Percentiles rank a stretch among this genome's conserved stretches.
Evolutionary conservation across 2,888 invertebrate genomes (phyloP).

Genomic region (Aphidoletes aphidimyza): DNA sequence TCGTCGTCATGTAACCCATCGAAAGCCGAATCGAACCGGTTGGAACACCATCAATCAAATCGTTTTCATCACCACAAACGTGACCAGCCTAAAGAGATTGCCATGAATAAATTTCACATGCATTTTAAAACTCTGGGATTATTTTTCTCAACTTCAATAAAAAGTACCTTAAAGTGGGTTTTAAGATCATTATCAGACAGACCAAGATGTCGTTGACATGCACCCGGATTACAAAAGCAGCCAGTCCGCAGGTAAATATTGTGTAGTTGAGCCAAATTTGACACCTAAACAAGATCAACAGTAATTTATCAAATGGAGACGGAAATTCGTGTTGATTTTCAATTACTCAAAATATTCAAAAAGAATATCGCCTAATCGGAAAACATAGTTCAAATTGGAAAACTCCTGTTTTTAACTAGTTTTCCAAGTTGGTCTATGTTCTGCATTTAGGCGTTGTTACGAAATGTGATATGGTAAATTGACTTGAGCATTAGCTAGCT

Average conservation of each 20-base stretch:
- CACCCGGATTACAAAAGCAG: conserved; percentile 96
- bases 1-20: conserved; percentile 89
- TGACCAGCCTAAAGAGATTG: conserved; percentile 75
- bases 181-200: conserved; percentile 77
- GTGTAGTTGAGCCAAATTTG: conserved; percentile 87
- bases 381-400: no score
- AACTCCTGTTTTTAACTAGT: no score
- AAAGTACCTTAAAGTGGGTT: conserved; percentile 75
- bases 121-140: background rate
- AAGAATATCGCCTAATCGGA: background rate
- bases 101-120: background rate
- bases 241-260: conserved; percentile 90
- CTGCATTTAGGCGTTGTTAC: no score
- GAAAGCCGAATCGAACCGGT: conserved; percentile 93
- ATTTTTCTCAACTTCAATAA: background rate
- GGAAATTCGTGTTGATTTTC: background rate
- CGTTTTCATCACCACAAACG: conserved; percentile 89
- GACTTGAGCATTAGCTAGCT: no score
- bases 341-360: background rate
- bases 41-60: conserved; percentile 85
- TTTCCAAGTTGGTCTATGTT: no score
- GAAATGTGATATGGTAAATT: no score
- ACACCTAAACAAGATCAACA: conserved; percentile 72
- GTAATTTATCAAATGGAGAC: background rate
- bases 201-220: conserved; percentile 84